Conservation (phyloP, 2,113 vertebrate species). For the Fregetta grallaria region DNA sequence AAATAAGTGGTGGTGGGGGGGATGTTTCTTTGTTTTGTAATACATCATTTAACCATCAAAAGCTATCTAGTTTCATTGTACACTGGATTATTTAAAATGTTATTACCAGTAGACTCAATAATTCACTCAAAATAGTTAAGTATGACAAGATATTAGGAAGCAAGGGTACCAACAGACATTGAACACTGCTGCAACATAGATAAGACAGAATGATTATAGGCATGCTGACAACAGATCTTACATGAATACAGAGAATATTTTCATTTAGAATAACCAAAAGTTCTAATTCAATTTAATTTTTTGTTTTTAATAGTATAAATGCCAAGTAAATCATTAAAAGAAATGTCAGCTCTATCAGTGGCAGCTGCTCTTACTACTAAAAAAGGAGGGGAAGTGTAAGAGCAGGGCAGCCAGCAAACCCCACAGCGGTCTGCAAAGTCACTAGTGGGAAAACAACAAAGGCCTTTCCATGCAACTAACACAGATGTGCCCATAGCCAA, state of each 20-base stretch:
- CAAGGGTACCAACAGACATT: neutral
- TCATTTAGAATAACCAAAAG: neutral
- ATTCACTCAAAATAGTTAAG: neutral
- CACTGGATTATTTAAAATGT: neutral
- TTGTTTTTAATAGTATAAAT: constrained; percentile 56
- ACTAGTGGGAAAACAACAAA: constrained; percentile 88
- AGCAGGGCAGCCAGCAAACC: constrained; percentile 78
- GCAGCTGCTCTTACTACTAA: constrained; percentile 78
- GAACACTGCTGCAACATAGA: neutral
- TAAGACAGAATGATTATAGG: neutral
- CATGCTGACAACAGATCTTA: neutral
- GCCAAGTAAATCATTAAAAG: constrained; percentile 77
- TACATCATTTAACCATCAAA: neutral
- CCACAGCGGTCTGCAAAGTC: constrained; percentile 82
- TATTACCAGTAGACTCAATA: neutral
- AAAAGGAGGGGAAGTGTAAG: constrained; percentile 77
- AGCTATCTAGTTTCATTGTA: neutral
- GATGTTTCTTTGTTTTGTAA: neutral
- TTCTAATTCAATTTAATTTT: neutral
- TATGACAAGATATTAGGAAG: neutral
- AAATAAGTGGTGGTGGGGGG: neutral
- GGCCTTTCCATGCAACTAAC: constrained; percentile 85
- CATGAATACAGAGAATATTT: neutral
- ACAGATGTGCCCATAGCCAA: constrained; percentile 95
- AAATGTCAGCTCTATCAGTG: constrained; percentile 75